These are phyloP conservation scores for Chrysogorgia sp. DNA, from an alignment of 92 coral and sea anemone genomes.

Conservation along the genomic window DNA sequence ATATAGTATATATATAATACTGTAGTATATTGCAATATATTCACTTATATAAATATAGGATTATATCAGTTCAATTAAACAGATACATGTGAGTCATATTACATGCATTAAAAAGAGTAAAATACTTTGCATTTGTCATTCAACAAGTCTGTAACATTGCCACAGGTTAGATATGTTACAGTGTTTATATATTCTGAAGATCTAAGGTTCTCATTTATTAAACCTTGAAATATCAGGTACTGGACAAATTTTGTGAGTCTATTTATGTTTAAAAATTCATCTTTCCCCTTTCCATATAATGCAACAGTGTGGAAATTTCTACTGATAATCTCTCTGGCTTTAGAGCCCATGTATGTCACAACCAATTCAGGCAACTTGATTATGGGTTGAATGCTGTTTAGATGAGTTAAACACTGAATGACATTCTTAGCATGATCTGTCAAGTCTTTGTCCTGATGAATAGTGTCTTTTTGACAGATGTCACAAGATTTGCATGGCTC, in stretches of 20 bases:
- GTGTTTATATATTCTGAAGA: slow-evolving; percentile 27
- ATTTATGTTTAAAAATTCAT: slow-evolving; percentile 4
- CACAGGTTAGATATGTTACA: slow-evolving; percentile 31
- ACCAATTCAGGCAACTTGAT: slow-evolving; percentile 31
- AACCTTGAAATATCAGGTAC: slow-evolving; percentile 46
- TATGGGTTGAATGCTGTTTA: too few relatives aligned
- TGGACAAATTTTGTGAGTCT: slow-evolving; percentile 31
- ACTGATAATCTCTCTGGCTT: slow-evolving; percentile 19
- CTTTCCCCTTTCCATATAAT: slow-evolving; percentile 49
- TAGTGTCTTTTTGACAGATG: slow-evolving; percentile 9
- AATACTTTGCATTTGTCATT: slow-evolving; percentile 16
- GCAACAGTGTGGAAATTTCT: slow-evolving; percentile 29
- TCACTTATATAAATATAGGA: not conserved
- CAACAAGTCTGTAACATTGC: slow-evolving; percentile 40
- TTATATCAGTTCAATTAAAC: too few relatives aligned
- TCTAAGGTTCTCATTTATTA: slow-evolving; percentile 38
- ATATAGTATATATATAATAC: too few relatives aligned
- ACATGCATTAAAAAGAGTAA: not conserved
- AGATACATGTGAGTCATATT: not conserved
- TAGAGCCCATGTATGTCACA: slow-evolving; percentile 42
- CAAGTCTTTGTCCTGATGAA: not conserved
- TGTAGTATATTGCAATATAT: not conserved
- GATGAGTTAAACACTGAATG: slow-evolving; percentile 14
- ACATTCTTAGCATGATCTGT: slow-evolving; percentile 18
- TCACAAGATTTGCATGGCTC: slow-evolving; percentile 27